Evolutionary conservation across 2,113 vertebrate genomes (phyloP).

Genomic region (Hippocampus guttulatus): DNA sequence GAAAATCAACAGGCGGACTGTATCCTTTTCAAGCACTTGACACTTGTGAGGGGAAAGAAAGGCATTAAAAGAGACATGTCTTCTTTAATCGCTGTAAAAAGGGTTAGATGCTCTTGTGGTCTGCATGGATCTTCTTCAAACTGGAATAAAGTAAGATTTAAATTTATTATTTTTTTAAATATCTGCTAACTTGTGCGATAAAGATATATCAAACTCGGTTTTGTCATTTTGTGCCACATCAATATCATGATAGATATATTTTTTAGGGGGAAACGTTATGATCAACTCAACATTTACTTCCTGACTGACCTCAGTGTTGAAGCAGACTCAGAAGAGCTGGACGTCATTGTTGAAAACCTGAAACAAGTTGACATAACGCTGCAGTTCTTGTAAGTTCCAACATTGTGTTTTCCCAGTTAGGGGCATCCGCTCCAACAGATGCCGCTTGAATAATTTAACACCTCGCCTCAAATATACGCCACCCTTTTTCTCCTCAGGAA

Average conservation of each 20-base stretch:
- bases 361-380: slow-evolving; percentile 80
- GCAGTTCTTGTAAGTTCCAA: slow-evolving; percentile 88
- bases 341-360: slow-evolving; percentile 82
- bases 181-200: neutral
- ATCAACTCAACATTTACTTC: slow-evolving; percentile 80
- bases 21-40: slow-evolving; percentile 77
- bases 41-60: neutral
- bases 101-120: slow-evolving; percentile 94
- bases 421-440: neutral
- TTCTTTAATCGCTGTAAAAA: slow-evolving; percentile 64
- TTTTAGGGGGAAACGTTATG: slow-evolving; percentile 84
- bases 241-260: slow-evolving; percentile 1
- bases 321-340: slow-evolving; percentile 81
- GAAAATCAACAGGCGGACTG: slow-evolving; percentile 84
- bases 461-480: neutral
- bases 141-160: slow-evolving; percentile 63
- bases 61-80: neutral
- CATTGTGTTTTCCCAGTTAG: neutral
- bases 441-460: neutral
- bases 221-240: neutral
- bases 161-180: neutral
- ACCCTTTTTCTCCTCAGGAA: neutral
- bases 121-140: slow-evolving; percentile 91
- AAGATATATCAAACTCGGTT: neutral
- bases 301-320: slow-evolving; percentile 84